A percentile compares a stretch with the other conserved stretches of the same genome.
Evolutionary conservation across 1,140 invertebrate genomes (phyloP).

Genomic region (Penaeus japonicus): DNA sequence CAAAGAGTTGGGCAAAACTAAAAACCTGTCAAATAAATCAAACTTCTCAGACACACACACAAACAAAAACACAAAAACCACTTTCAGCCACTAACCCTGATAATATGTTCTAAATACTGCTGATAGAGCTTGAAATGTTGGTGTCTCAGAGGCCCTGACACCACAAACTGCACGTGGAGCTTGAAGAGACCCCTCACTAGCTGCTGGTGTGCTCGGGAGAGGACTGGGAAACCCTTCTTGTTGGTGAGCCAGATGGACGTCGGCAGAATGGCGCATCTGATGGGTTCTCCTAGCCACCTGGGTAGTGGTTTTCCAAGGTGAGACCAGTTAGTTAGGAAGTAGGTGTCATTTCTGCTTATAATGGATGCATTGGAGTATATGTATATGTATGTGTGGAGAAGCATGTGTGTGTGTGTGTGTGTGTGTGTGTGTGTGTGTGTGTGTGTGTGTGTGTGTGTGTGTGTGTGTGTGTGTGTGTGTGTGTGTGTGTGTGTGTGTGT

Average conservation of each 20-base stretch:
- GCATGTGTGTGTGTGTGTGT: not conserved
- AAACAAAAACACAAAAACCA: not conserved
- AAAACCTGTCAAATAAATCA: too few relatives aligned
- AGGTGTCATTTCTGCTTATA: not conserved
- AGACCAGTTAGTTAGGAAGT: not conserved
- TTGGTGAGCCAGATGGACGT: conserved; percentile 70
- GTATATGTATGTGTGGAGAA: not conserved
- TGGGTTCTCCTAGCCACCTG: conserved; percentile 88
- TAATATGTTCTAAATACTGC: conserved; percentile 86
- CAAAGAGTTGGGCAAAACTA: too few relatives aligned
- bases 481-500: too few relatives aligned
- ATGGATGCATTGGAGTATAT: not conserved
- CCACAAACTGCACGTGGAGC: conserved; percentile 81
- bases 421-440: not conserved
- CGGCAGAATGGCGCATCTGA: conserved; percentile 84
- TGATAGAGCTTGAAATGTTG: conserved; percentile 75
- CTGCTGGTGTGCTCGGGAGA: conserved; percentile 83
- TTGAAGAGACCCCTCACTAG: conserved; percentile 68
- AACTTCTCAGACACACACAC: too few relatives aligned
- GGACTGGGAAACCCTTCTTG: conserved; percentile 85
- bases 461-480: not conserved
- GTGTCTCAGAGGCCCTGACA: conserved; percentile 78
- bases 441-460: not conserved
- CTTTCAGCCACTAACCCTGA: conserved; percentile 71
- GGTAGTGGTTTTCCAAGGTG: too few relatives aligned